Percentiles rank a stretch among this genome's conserved stretches.
Conservation (phyloP, 2,888 invertebrate species). For the Ichneumoninae sp. region DNA sequence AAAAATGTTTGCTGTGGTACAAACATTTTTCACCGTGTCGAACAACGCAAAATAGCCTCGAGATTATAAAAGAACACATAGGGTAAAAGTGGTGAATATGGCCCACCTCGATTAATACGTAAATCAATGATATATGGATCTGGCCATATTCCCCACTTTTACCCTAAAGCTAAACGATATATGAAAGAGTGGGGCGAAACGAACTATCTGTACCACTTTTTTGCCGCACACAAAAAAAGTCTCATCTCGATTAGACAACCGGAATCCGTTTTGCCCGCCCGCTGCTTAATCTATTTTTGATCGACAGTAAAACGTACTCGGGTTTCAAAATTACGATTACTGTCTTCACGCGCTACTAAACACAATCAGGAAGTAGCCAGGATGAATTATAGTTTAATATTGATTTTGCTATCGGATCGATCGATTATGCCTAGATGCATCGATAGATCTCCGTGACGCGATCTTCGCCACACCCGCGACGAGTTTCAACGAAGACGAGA, state of each 20-base stretch:
- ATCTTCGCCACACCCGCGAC: slow-evolving; percentile 17
- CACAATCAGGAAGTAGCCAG: background rate
- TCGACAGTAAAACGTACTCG: background rate
- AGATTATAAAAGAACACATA: background rate
- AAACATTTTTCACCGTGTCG: no score
- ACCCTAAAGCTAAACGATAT: no score
- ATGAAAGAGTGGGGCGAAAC: background rate
- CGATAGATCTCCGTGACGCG: slow-evolving; percentile 31
- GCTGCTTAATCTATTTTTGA: background rate
- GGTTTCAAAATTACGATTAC: slow-evolving; percentile 15
- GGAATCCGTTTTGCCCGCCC: no score
- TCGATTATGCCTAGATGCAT: background rate
- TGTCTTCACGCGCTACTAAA: slow-evolving; percentile 17
- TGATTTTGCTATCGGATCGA: slow-evolving; percentile 36
- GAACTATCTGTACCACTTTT: no score
- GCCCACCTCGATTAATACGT: no score
- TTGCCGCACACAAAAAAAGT: no score
- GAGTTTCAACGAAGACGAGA: background rate
- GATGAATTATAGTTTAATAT: slow-evolving; percentile 19
- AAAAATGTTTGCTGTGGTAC: no score
- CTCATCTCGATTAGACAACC: no score
- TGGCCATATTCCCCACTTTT: no score
- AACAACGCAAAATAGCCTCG: background rate
- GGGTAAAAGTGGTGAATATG: no score
- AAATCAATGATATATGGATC: no score